These are phyloP conservation scores for Muscidifurax raptorellus DNA, from an alignment of 1,140 invertebrate species.

Conservation along the genomic window DNA sequence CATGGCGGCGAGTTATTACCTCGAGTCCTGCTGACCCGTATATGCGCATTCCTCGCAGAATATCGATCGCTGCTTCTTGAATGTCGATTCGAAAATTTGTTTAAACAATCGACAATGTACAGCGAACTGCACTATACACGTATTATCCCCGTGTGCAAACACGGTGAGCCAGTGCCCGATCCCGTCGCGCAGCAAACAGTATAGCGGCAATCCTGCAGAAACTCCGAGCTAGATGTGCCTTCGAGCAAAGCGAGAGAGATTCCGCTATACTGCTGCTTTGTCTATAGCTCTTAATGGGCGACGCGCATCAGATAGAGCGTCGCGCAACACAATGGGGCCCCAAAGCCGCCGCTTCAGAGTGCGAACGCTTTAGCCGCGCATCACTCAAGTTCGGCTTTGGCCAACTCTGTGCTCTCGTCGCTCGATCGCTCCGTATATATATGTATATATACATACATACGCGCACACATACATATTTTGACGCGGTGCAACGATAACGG, in stretches of 20 bases:
- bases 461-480: not conserved
- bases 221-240: not conserved
- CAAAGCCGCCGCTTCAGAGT: not conserved
- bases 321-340: not conserved
- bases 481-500: not conserved
- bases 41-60: too few relatives aligned
- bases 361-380: not conserved
- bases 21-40: too few relatives aligned
- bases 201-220: not conserved
- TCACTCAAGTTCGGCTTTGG: not conserved
- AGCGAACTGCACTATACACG: too few relatives aligned
- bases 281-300: constrained; percentile 13
- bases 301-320: constrained; percentile 3
- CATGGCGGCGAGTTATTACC: too few relatives aligned
- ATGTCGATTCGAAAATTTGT: too few relatives aligned
- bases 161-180: too few relatives aligned
- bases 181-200: too few relatives aligned
- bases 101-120: too few relatives aligned
- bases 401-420: not conserved
- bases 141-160: too few relatives aligned
- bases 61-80: too few relatives aligned
- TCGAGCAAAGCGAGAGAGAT: not conserved
- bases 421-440: not conserved
- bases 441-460: too few relatives aligned
- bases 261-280: not conserved